Conservation (phyloP, 2,113 vertebrate species). For the Indicator maculatus region DNA sequence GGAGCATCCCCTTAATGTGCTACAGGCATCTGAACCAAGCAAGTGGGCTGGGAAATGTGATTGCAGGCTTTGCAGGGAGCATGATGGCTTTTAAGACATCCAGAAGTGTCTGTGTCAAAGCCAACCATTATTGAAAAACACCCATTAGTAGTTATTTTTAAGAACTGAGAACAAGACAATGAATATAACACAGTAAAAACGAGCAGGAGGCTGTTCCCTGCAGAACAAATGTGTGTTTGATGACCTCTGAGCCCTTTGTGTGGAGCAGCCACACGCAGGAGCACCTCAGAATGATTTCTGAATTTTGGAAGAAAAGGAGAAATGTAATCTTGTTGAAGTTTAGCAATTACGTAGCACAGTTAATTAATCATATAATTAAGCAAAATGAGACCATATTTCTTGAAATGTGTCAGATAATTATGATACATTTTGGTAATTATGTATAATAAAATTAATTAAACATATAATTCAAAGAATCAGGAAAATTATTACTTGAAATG, state of each 20-base stretch:
- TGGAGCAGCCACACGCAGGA: background rate
- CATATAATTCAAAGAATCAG: conserved; percentile 65
- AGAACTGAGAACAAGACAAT: background rate
- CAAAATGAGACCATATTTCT: conserved; percentile 69
- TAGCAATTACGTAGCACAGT: conserved; percentile 63
- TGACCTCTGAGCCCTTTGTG: background rate
- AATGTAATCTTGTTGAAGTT: conserved; percentile 50
- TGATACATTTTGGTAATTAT: conserved; percentile 70
- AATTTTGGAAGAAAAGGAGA: conserved; percentile 42
- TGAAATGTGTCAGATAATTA: conserved; percentile 73
- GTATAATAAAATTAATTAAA: conserved; percentile 74
- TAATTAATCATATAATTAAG: conserved; percentile 74
- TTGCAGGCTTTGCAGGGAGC: background rate
- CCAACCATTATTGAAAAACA: background rate
- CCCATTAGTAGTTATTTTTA: background rate
- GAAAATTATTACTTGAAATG: conserved; percentile 56
- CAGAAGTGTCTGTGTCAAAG: background rate
- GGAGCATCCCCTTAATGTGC: background rate
- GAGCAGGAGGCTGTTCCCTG: background rate
- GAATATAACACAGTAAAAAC: background rate
- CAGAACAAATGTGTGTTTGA: background rate
- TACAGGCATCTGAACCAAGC: background rate
- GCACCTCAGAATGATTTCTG: background rate
- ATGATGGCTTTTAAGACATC: background rate
- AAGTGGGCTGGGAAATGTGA: background rate